Conservation (phyloP, 1,140 invertebrate species). For the Scylla paramamosain region DNA sequence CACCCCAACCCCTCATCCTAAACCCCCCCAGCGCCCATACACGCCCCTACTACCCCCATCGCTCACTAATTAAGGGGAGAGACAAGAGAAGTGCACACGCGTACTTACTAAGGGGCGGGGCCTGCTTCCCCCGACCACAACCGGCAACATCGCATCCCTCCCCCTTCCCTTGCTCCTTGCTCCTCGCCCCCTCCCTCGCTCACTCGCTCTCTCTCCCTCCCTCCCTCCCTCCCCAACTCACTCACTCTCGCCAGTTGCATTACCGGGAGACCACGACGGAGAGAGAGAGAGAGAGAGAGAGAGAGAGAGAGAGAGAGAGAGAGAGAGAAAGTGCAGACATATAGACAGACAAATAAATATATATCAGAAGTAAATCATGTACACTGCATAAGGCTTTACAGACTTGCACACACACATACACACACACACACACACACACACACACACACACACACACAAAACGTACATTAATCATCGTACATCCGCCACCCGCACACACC, state of each 20-base stretch:
- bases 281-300: conserved; percentile 18
- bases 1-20: background rate
- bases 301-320: no score
- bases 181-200: background rate
- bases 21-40: background rate
- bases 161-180: background rate
- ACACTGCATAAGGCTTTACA: no score
- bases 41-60: conserved; percentile 16
- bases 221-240: no score
- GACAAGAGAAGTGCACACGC: background rate
- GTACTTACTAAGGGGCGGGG: conserved; percentile 4
- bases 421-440: background rate
- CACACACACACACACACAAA: conserved; percentile 4
- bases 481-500: background rate
- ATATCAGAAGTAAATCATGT: no score
- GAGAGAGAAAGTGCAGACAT: background rate
- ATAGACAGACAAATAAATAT: background rate
- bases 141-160: background rate
- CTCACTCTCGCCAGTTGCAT: conserved; percentile 1
- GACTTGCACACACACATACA: no score
- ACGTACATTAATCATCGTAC: background rate
- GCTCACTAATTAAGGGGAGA: conserved; percentile 13
- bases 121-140: background rate
- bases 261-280: background rate
- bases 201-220: background rate